Evolutionary conservation across 1,140 invertebrate species (phyloP).

Genomic region (Oedothorax gibbosus): DNA sequence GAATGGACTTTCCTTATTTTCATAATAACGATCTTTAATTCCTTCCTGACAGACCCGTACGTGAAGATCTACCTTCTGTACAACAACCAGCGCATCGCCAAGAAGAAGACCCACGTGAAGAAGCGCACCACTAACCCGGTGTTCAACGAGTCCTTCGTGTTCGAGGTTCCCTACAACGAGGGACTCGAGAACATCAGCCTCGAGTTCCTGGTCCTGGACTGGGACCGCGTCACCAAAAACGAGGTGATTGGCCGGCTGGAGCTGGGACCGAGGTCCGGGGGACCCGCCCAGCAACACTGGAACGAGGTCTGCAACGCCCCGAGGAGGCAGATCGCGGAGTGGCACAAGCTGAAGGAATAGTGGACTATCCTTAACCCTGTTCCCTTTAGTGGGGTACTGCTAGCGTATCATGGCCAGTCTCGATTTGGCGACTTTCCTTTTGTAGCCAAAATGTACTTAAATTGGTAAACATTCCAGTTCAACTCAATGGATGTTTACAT

Average conservation of each 20-base stretch:
- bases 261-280: conserved; percentile 81
- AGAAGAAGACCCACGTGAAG: conserved; percentile 99
- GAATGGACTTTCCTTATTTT: too few species aligned
- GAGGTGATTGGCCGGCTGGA: conserved; percentile 96
- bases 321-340: conserved; percentile 96
- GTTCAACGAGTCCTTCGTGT: conserved; percentile 94
- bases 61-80: conserved; percentile 98
- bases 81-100: conserved; percentile 96
- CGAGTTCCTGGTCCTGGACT: conserved; percentile 93
- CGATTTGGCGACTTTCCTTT: too few species aligned
- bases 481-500: too few species aligned
- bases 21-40: background rate
- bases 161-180: conserved; percentile 77
- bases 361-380: background rate
- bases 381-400: too few species aligned
- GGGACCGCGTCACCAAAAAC: conserved; percentile 98
- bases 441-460: too few species aligned
- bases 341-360: conserved; percentile 84
- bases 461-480: background rate
- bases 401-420: background rate
- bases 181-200: conserved; percentile 89
- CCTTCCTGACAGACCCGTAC: conserved; percentile 74
- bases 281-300: conserved; percentile 92
- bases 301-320: conserved; percentile 95
- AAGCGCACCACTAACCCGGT: conserved; percentile 97